Evolutionary conservation across 2,888 invertebrate genomes (phyloP).

Genomic region (Torymus tubicola): DNA sequence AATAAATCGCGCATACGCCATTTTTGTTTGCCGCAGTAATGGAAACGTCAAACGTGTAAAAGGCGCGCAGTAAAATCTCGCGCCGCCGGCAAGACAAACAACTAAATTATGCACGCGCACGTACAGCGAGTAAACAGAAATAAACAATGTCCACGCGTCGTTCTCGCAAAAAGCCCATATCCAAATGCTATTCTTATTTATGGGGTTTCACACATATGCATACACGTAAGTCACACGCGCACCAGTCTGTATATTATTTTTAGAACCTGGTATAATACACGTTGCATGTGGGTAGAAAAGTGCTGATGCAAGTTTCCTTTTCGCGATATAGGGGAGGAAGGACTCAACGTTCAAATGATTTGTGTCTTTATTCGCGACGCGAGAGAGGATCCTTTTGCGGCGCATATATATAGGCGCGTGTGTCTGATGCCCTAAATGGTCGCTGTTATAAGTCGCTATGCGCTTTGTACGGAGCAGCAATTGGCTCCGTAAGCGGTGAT

Average conservation of each 20-base stretch:
- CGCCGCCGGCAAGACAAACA: not conserved
- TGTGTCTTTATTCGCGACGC: constrained; percentile 48
- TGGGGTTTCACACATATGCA: constrained; percentile 11
- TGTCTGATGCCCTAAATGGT: constrained; percentile 26
- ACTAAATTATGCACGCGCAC: constrained; percentile 19
- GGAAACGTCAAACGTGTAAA: no score
- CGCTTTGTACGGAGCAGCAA: constrained; percentile 1
- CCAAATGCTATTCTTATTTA: constrained; percentile 39
- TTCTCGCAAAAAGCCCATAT: not conserved
- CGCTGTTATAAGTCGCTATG: not conserved
- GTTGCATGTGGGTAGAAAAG: constrained; percentile 39
- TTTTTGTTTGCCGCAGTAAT: no score
- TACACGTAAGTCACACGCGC: not conserved
- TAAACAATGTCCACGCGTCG: constrained; percentile 9
- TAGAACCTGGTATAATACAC: constrained; percentile 36
- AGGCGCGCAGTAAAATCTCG: no score
- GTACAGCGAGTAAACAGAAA: constrained; percentile 1
- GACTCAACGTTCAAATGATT: constrained; percentile 49
- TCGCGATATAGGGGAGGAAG: constrained; percentile 28
- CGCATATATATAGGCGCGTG: not conserved
- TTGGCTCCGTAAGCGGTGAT: constrained; percentile 26
- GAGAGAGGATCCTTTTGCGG: constrained; percentile 31
- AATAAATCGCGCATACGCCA: no score
- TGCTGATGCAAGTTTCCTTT: constrained; percentile 52
- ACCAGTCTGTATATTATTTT: constrained; percentile 40